Conservation (phyloP, 2,888 invertebrate genomes). For the Amphipoea oculea region DNA sequence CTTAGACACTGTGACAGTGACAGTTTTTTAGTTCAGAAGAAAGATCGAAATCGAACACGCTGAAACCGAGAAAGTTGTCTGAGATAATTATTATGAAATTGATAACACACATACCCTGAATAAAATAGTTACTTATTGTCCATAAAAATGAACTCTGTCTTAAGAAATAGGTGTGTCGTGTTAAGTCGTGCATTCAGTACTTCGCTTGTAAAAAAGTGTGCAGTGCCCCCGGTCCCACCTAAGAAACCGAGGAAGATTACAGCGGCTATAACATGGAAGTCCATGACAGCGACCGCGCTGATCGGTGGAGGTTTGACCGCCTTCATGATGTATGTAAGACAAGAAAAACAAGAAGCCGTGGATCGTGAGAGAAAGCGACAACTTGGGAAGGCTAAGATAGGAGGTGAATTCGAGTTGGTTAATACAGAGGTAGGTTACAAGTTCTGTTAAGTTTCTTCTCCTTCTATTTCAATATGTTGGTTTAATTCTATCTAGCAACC, state of each 20-base stretch:
- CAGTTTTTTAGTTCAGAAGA: conserved; percentile 8
- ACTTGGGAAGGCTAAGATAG: conserved; percentile 97
- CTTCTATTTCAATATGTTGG: background rate
- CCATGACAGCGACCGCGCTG: conserved; percentile 92
- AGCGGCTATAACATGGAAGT: conserved; percentile 96
- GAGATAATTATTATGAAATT: conserved; percentile 55
- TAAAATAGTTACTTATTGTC: conserved; percentile 22
- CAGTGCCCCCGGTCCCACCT: conserved; percentile 81
- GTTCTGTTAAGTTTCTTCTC: background rate
- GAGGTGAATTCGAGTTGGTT: conserved; percentile 97
- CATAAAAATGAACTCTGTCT: conserved; percentile 80
- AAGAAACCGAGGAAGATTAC: conserved; percentile 79
- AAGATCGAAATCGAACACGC: conserved; percentile 32
- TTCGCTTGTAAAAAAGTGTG: conserved; percentile 78
- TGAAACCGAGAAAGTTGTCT: conserved; percentile 8
- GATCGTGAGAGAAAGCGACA: conserved; percentile 94
- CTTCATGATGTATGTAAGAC: conserved; percentile 94
- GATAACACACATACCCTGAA: conserved; percentile 53
- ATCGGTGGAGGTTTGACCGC: conserved; percentile 92
- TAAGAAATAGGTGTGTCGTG: conserved; percentile 74
- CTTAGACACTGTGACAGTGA: conserved; percentile 14
- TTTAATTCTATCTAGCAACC: too few relatives aligned
- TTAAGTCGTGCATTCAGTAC: conserved; percentile 79
- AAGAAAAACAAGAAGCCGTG: conserved; percentile 94
- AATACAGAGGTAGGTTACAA: conserved; percentile 89